A percentile compares a stretch with the other conserved stretches of the same genome.
Evolutionary conservation across 2,797 vertebrate genomes (phyloP).

Genomic region (Knipowitschia caucasica): DNA sequence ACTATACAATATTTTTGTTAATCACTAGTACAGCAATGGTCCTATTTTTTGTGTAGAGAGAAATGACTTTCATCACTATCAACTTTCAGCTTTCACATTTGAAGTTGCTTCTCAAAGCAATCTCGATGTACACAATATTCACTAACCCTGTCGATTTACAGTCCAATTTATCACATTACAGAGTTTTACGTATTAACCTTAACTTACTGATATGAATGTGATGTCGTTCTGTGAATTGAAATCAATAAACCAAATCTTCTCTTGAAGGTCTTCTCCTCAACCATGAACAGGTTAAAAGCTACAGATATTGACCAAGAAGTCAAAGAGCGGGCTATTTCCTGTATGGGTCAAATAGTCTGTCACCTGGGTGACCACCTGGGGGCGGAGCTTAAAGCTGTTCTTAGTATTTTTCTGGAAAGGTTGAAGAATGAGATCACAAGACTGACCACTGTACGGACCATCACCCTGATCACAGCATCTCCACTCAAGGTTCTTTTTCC

Average conservation of each 20-base stretch:
- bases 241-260: neutral
- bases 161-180: no score
- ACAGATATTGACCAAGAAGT: conserved; percentile 96
- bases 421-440: conserved; percentile 93
- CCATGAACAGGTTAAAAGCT: conserved; percentile 84
- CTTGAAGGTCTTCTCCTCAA: conserved; percentile 70
- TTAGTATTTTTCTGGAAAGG: conserved; percentile 87
- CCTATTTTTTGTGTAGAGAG: no score
- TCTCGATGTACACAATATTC: no score
- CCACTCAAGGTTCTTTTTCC: conserved; percentile 65
- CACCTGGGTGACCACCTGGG: conserved; percentile 85
- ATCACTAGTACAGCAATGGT: no score
- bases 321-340: conserved; percentile 91
- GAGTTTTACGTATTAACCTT: no score
- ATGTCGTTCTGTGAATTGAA: neutral
- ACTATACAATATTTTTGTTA: no score
- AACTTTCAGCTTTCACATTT: no score
- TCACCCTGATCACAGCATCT: conserved; percentile 81
- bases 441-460: conserved; percentile 82
- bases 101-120: no score
- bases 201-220: no score
- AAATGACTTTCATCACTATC: no score
- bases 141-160: no score
- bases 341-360: conserved; percentile 86
- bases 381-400: conserved; percentile 77